phyloP scores from a whole-genome alignment of 2,113 vertebrate genomes.

The Hylia prasina region DNA sequence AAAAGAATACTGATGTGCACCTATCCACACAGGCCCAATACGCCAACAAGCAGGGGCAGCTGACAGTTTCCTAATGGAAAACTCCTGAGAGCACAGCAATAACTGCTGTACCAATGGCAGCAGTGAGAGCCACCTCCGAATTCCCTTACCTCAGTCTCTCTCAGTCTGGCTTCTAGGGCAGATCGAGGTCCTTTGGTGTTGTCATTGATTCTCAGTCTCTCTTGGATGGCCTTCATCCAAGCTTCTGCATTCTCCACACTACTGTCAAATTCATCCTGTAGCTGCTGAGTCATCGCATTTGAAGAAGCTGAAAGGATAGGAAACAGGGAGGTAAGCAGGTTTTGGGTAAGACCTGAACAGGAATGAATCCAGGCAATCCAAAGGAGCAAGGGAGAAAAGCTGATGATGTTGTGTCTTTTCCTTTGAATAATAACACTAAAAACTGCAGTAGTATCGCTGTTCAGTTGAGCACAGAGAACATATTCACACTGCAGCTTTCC shows the following conservation, averaged over 20 bases:
- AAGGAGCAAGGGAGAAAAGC: background rate
- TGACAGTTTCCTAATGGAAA: background rate
- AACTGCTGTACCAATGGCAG: background rate
- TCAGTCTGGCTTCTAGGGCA: constrained; percentile 85
- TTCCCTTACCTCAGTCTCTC: constrained; percentile 85
- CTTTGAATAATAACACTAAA: background rate
- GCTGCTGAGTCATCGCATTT: constrained; percentile 85
- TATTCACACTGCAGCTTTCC: background rate
- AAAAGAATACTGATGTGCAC: background rate
- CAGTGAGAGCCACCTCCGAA: background rate
- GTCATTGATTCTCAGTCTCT: constrained; percentile 83
- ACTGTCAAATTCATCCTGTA: constrained; percentile 83
- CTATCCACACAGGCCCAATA: background rate
- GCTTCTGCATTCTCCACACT: constrained; percentile 79
- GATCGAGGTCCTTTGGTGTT: constrained; percentile 87
- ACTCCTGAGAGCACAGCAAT: background rate
- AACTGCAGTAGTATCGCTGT: background rate
- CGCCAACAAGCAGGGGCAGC: background rate
- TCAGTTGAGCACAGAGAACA: background rate
- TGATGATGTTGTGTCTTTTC: background rate
- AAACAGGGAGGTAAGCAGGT: background rate
- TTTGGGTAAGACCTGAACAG: background rate
- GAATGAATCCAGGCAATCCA: background rate
- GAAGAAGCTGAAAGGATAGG: constrained; percentile 20
- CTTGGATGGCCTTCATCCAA: constrained; percentile 88